Evolutionary conservation across 2,797 vertebrate genomes (phyloP), one percentile per base, ranked within the genome.

Genomic region (Buphagus erythrorhynchus): DNA sequence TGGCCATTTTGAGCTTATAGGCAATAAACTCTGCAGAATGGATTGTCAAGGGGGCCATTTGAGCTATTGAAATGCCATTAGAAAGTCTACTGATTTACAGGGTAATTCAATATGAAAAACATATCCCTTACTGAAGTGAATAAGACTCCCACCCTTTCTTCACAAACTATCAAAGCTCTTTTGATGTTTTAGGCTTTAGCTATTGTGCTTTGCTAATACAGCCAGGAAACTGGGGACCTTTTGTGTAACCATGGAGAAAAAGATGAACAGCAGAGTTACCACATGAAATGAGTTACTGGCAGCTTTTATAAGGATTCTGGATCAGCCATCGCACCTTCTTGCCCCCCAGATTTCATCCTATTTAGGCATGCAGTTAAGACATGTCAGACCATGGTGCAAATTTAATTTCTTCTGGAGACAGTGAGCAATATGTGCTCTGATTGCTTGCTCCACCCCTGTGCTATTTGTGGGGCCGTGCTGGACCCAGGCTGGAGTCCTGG

Each of bases 21-120:
- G 73, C 89, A 94, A 86, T 94, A 96, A 95, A 94, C 73, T 54
- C 65, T 6, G 3, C 91, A 95, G 79, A 88, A 86, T 1, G 62
- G 62, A 80, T 83, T 22, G 15, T 89, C 94, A 46, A 48, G 87
- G 85, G 87, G 51, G 8, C 57, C 2, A 9, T 90, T 95, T 57
- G 48, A 88, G 76, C 94, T 90, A 75, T 90, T 95, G 89, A 96
- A 94, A 86, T 88, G 74, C 86, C 69, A 90, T 93, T 95, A 93
- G 92, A 88, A 97, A 76, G 73, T 88, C 90, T 59, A 31, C 69
- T 88, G 80, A 80, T 95, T 93, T 95, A 81, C 88, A 90, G 80
- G 36, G 74, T 86, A 95, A 90, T 91, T 91, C 91, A 73, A 38
- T 95, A 95, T 75, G 85, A 93, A 94, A 94, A 95, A 76, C 79